Base-by-base conservation (phyloP, 1,140 invertebrate genomes). In the Aphidius gifuensis region DNA sequence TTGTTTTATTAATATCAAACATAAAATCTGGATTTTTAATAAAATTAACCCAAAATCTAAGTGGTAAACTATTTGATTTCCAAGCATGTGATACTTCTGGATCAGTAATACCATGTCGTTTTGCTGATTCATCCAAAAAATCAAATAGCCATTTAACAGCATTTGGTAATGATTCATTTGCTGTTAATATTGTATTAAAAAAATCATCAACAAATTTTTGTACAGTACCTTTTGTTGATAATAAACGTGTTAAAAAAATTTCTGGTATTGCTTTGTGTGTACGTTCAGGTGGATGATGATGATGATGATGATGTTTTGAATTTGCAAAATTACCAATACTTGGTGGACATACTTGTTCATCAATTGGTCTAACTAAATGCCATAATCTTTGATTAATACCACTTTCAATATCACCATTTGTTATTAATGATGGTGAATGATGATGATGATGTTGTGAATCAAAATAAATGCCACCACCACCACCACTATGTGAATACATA, bases 161-260 rank as follows among this genome's bases (percentile, higher is more conserved):
- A 16, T 93, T 92, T 1, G 94, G 94, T 45, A 96, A 75, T n/a
- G 89, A 86, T 68, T 95, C 92, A 75, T 94, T 94, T 6, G 92
- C 92, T 7, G 91, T 93, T 46, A 96, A 78, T 71, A 96, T 92
- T 5, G 92, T 95, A 56, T 87, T 86, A 71, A 96, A 91, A 77
- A 98, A 97, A 77, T 97, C 94, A 73, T 97, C 94, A 9, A 98
- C 93, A 80, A 96, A 98, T 76, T 97, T 96, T 76, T 97, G 94
- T 54, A 98, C 90, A 6, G 94, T 97, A 21, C 95, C 95, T 80
- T 97, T 97, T 1, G 94, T 96, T 38, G 95, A 96, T 1, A 98
- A 79, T 11, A 97, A 80, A 67, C 95, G 83, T 6, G 95, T 97
- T 56, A 97, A 84, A 78, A 96, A 97, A 75, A 97, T 96, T 83